phyloP scores from a whole-genome alignment of 2,888 invertebrate species.

The Dolichomitus sp. region DNA sequence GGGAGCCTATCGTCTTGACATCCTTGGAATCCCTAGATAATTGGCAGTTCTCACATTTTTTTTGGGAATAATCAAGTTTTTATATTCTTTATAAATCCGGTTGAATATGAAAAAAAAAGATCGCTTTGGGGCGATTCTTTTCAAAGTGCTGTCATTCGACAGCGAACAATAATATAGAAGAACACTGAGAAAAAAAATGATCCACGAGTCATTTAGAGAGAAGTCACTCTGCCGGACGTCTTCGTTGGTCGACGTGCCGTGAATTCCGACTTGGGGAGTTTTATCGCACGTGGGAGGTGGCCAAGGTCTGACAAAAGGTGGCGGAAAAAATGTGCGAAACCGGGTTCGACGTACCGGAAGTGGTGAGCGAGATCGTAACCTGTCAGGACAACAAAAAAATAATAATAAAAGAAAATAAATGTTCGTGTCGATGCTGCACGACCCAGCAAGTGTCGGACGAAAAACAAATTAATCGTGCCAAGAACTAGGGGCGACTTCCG shows the following conservation, averaged over 20 bases:
- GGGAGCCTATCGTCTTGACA: too few species aligned
- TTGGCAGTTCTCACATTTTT: background rate
- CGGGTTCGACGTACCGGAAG: conserved; percentile 32
- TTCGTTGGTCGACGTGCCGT: conserved; percentile 36
- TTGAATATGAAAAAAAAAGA: conserved; percentile 2
- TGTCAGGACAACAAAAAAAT: background rate
- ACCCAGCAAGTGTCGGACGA: conserved; percentile 8
- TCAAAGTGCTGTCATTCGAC: conserved; percentile 6
- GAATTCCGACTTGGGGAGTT: conserved; percentile 17
- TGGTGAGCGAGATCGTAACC: conserved; percentile 60
- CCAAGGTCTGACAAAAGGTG: background rate
- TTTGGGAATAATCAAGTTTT: background rate
- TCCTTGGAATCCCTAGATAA: too few species aligned
- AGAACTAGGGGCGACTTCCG: background rate
- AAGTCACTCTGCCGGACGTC: conserved; percentile 30
- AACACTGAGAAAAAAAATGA: conserved; percentile 6
- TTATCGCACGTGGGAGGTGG: background rate
- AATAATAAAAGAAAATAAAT: background rate
- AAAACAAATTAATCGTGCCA: conserved; percentile 64
- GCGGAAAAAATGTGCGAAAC: conserved; percentile 4
- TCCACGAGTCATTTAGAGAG: conserved; percentile 41
- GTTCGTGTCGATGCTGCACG: conserved; percentile 12
- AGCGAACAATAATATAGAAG: conserved; percentile 17
- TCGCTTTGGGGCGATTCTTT: background rate
- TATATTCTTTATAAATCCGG: background rate